Conservation (phyloP, 1,140 invertebrate species). For the Psix sp. region DNA sequence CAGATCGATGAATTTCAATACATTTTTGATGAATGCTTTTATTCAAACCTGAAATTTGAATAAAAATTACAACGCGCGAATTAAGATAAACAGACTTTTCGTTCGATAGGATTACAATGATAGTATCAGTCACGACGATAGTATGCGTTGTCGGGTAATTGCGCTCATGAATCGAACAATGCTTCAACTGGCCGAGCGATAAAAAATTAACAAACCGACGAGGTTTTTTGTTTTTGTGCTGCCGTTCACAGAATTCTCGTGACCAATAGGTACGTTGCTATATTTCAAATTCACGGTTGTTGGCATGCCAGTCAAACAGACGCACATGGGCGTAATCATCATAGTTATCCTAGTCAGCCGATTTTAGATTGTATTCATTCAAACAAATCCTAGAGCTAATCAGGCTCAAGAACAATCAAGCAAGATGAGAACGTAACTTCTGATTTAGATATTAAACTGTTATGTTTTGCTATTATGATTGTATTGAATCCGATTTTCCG, state of each 20-base stretch:
- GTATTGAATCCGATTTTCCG: no score
- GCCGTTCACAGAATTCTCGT: neutral
- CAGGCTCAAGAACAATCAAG: no score
- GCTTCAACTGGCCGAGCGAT: neutral
- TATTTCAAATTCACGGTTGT: neutral
- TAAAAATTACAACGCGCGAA: constrained; percentile 1
- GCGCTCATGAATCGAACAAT: constrained; percentile 1
- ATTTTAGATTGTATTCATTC: no score
- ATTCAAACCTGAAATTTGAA: no score
- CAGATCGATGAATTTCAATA: no score
- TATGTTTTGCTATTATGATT: no score
- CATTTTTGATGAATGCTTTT: neutral
- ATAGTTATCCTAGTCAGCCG: no score
- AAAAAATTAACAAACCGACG: constrained; percentile 18
- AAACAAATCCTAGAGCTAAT: no score
- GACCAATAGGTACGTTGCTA: neutral
- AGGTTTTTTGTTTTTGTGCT: constrained; percentile 7
- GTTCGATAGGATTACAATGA: constrained; percentile 3
- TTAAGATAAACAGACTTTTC: constrained; percentile 1
- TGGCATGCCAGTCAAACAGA: neutral
- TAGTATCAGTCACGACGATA: neutral
- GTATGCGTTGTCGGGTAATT: neutral
- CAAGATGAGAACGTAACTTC: no score
- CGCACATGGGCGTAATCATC: constrained; percentile 11
- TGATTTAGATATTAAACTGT: no score